Conservation (phyloP, 1,140 invertebrate species). For the Platorchestia sp. region DNA sequence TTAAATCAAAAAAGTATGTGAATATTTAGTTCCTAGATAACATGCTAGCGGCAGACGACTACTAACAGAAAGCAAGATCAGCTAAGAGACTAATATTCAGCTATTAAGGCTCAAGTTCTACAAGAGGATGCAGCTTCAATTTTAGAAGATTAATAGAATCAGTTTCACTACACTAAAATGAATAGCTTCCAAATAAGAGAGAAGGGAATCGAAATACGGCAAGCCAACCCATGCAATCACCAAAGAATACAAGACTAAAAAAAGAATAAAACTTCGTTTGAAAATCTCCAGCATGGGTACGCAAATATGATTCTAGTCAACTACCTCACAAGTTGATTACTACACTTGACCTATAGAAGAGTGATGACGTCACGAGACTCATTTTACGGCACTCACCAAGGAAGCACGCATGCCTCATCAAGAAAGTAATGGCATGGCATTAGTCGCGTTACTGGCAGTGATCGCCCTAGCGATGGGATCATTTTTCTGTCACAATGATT, state of each 20-base stretch:
- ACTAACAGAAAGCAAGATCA: no score
- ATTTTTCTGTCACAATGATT: neutral
- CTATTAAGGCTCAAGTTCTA: no score
- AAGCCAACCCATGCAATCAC: neutral
- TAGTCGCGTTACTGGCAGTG: neutral
- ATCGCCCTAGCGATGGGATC: neutral
- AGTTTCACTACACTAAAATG: no score
- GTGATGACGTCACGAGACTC: neutral
- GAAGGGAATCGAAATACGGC: neutral
- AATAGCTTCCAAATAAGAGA: neutral
- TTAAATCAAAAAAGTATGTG: no score
- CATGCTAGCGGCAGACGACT: no score
- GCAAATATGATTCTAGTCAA: neutral
- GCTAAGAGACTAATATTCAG: no score
- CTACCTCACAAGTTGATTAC: neutral
- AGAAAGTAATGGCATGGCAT: neutral
- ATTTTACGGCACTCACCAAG: neutral
- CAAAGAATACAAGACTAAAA: neutral
- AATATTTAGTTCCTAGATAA: no score
- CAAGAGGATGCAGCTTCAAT: no score
- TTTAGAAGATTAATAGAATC: no score
- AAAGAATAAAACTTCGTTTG: neutral
- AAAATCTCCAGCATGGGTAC: neutral
- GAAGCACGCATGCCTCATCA: neutral
- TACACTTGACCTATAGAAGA: neutral